These are phyloP conservation scores for Boloria selene DNA, from an alignment of 2,888 invertebrate genomes.

Conservation along the genomic window DNA sequence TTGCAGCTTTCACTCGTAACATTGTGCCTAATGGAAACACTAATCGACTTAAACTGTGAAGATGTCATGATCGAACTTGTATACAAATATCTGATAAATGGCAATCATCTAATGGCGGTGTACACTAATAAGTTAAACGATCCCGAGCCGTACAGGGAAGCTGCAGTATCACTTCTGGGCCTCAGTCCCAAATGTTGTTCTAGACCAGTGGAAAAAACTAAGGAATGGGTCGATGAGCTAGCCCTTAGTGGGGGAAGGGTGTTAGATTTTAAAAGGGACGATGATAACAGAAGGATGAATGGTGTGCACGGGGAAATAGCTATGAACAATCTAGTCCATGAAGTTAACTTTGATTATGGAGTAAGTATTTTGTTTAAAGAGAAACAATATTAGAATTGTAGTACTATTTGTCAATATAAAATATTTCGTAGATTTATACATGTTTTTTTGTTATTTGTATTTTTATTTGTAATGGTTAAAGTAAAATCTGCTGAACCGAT, in stretches of 20 bases:
- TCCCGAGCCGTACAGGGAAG: conserved; percentile 67
- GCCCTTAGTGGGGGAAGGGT: conserved; percentile 62
- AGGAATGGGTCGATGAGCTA: conserved; percentile 68
- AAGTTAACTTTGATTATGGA: conserved; percentile 72
- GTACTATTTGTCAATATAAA: background rate
- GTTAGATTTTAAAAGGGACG: conserved; percentile 59
- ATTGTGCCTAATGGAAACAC: conserved; percentile 93
- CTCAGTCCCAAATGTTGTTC: conserved; percentile 85
- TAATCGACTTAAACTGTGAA: conserved; percentile 96
- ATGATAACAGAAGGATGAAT: conserved; percentile 58
- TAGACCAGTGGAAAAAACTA: conserved; percentile 63
- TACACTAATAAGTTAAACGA: conserved; percentile 61
- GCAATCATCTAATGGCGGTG: conserved; percentile 62
- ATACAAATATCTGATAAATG: conserved; percentile 87
- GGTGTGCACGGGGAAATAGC: conserved; percentile 69
- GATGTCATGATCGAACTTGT: conserved; percentile 97
- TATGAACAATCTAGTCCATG: conserved; percentile 70
- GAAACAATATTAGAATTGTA: too few relatives aligned
- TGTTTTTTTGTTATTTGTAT: too few relatives aligned
- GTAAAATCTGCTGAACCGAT: too few relatives aligned
- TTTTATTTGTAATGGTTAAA: too few relatives aligned
- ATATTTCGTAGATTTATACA: too few relatives aligned
- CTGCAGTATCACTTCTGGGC: conserved; percentile 64
- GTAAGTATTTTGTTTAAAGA: conserved; percentile 54
- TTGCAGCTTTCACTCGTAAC: conserved; percentile 91